Evolutionary conservation across 2,113 vertebrate genomes (phyloP).

Genomic region (Sarotherodon lohbergeri): DNA sequence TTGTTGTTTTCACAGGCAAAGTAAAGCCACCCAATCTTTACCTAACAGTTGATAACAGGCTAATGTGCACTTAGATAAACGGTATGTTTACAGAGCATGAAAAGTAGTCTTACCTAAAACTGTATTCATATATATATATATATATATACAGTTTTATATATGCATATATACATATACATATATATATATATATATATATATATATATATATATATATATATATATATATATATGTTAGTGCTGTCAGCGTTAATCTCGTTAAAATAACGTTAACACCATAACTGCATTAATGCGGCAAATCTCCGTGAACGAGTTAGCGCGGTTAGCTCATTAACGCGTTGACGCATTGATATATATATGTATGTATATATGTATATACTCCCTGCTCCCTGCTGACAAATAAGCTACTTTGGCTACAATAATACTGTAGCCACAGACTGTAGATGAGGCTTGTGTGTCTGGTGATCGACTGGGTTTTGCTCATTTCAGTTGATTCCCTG

Average conservation of each 20-base stretch:
- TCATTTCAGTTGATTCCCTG: neutral
- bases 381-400: neutral
- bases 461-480: neutral
- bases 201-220: neutral
- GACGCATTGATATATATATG: neutral
- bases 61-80: neutral
- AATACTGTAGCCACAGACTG: neutral
- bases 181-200: neutral
- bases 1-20: neutral
- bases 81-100: neutral
- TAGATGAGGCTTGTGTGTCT: neutral
- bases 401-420: neutral
- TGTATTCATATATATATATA: neutral
- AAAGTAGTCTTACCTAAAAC: neutral
- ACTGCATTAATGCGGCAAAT: neutral
- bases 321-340: neutral
- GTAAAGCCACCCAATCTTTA: neutral
- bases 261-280: neutral
- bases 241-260: neutral
- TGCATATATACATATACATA: too few species aligned
- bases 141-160: too few species aligned
- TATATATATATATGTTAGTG: fast-evolving
- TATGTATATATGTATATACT: neutral
- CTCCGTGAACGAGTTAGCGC: neutral
- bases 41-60: neutral